Evolutionary conservation across 2,113 vertebrate species (phyloP).

Genomic region (Pontoporia blainvillei): DNA sequence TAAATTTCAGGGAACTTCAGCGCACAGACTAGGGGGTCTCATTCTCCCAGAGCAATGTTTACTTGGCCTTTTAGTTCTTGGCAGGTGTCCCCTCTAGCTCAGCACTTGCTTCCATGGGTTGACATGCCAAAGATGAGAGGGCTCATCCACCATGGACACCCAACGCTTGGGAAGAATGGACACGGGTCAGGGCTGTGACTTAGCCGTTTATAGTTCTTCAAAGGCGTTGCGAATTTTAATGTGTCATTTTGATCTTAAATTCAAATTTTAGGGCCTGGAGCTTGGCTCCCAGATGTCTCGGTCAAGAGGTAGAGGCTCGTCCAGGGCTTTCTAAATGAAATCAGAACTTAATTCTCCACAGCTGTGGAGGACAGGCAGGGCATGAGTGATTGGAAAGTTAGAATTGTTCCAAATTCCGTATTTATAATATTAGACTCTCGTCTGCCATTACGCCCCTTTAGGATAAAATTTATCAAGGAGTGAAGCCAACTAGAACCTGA

Average conservation of each 20-base stretch:
- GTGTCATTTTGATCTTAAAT: neutral
- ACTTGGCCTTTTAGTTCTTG: neutral
- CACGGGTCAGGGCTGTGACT: neutral
- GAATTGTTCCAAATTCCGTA: neutral
- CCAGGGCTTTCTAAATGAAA: neutral
- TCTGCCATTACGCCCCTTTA: neutral
- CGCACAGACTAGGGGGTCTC: neutral
- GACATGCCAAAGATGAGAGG: neutral
- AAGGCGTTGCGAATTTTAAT: neutral
- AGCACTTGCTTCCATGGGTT: neutral
- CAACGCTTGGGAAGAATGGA: neutral
- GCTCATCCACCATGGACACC: rapidly evolving
- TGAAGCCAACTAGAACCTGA: neutral
- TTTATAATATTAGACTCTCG: neutral
- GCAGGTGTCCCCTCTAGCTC: neutral
- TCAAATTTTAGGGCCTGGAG: neutral
- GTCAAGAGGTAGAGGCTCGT: neutral
- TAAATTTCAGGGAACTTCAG: neutral
- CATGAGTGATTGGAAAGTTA: neutral
- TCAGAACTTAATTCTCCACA: neutral
- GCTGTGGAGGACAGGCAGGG: neutral
- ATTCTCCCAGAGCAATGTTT: neutral
- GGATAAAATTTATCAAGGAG: neutral
- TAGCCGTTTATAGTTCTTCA: neutral
- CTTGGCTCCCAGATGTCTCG: neutral